Conservation (phyloP, 1,140 invertebrate species). For the Orussus abietinus region DNA sequence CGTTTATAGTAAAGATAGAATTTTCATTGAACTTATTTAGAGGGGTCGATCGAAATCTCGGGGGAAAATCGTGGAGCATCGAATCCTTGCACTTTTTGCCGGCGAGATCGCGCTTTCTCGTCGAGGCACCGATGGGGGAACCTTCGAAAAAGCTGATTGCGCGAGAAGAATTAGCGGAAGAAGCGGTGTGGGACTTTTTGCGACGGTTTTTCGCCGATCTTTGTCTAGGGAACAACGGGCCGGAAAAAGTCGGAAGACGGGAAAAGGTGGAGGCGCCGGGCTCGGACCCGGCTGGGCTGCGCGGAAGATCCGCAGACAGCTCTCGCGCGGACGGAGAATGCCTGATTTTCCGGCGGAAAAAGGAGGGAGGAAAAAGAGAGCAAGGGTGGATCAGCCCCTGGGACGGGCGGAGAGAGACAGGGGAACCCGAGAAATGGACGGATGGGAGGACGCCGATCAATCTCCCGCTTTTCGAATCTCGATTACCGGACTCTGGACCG, state of each 20-base stretch:
- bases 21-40: no score
- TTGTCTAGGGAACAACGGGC: constrained; percentile 12
- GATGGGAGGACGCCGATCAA: constrained; percentile 20
- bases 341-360: no score
- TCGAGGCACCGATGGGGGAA: not conserved
- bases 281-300: no score
- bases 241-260: constrained; percentile 4
- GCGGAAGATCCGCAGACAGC: no score
- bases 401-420: not conserved
- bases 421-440: constrained; percentile 10
- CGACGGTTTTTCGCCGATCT: constrained; percentile 18
- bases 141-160: constrained; percentile 18
- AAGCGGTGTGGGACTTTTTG: not conserved
- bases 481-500: no score
- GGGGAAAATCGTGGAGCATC: constrained; percentile 10
- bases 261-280: not conserved
- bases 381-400: not conserved
- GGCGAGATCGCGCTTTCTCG: constrained; percentile 3
- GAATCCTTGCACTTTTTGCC: constrained; percentile 7
- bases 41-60: constrained; percentile 14
- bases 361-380: not conserved
- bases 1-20: no score
- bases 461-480: constrained; percentile 15
- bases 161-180: constrained; percentile 19
- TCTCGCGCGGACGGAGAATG: no score